phyloP scores from a whole-genome alignment of 1,140 invertebrate species.

The Spodoptera litura region DNA sequence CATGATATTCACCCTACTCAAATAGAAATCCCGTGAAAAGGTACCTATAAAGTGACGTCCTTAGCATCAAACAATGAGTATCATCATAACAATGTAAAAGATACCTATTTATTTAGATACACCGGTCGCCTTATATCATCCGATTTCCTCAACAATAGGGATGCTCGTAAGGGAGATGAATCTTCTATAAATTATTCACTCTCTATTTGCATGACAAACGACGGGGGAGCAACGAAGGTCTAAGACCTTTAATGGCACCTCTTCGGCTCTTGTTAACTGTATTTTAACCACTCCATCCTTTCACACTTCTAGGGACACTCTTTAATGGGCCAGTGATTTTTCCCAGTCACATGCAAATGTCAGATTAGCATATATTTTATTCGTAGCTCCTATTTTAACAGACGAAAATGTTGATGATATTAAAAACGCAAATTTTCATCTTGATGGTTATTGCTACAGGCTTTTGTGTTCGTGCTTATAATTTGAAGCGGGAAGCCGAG shows the following conservation, averaged over 20 bases:
- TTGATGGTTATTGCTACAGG: constrained; percentile 27
- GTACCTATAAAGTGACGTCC: constrained; percentile 9
- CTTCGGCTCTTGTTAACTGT: constrained; percentile 68
- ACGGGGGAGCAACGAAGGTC: constrained; percentile 68
- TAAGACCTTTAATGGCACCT: constrained; percentile 76
- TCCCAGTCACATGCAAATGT: constrained; percentile 78
- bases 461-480: constrained; percentile 31
- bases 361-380: constrained; percentile 78
- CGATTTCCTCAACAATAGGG: constrained; percentile 61
- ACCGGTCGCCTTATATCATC: constrained; percentile 45
- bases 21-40: background rate
- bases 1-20: too few species aligned
- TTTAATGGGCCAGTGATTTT: constrained; percentile 78
- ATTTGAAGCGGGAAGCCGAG: background rate
- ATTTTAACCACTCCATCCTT: constrained; percentile 66
- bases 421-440: constrained; percentile 59
- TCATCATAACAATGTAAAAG: constrained; percentile 38
- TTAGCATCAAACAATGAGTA: constrained; percentile 23
- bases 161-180: constrained; percentile 67
- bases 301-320: constrained; percentile 63
- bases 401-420: constrained; percentile 61
- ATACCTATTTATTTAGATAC: constrained; percentile 41
- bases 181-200: constrained; percentile 82
- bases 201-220: constrained; percentile 83
- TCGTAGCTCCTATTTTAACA: constrained; percentile 55